These are phyloP conservation scores for Umimayanthus kanabou DNA, from an alignment of 92 coral and sea anemone species.

Conservation along the genomic window DNA sequence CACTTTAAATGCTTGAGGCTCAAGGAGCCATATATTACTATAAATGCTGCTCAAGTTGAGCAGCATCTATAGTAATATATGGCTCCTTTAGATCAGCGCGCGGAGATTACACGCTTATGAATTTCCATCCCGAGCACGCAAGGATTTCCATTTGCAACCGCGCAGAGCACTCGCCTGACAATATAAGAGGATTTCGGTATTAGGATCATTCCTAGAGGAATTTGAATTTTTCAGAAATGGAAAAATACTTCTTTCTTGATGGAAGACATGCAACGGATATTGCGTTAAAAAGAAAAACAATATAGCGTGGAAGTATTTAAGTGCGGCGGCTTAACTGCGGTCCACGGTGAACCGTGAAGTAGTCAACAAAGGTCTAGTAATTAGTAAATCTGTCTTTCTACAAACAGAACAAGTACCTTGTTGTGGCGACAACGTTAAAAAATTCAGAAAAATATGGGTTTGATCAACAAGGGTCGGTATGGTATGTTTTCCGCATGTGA, in stretches of 20 bases:
- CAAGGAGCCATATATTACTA: neutral
- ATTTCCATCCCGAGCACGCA: too few species aligned
- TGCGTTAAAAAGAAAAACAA: neutral
- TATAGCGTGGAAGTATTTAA: neutral
- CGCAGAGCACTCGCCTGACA: too few species aligned
- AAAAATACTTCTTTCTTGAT: neutral
- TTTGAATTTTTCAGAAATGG: neutral
- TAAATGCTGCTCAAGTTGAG: neutral
- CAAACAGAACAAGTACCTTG: neutral
- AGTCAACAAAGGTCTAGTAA: neutral
- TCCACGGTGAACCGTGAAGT: neutral
- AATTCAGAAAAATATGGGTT: too few species aligned
- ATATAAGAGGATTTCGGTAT: neutral
- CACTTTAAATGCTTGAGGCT: neutral
- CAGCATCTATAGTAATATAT: neutral
- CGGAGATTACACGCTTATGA: too few species aligned
- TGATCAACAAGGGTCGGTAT: too few species aligned
- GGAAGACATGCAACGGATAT: neutral
- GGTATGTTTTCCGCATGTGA: too few species aligned
- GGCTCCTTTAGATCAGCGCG: neutral
- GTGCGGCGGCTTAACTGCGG: neutral
- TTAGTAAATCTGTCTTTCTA: neutral
- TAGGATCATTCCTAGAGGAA: neutral
- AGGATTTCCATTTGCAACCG: too few species aligned
- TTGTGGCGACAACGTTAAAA: neutral